These are phyloP conservation scores for Herminia tarsipennalis DNA, from an alignment of 2,888 invertebrate genomes.

Conservation along the genomic window DNA sequence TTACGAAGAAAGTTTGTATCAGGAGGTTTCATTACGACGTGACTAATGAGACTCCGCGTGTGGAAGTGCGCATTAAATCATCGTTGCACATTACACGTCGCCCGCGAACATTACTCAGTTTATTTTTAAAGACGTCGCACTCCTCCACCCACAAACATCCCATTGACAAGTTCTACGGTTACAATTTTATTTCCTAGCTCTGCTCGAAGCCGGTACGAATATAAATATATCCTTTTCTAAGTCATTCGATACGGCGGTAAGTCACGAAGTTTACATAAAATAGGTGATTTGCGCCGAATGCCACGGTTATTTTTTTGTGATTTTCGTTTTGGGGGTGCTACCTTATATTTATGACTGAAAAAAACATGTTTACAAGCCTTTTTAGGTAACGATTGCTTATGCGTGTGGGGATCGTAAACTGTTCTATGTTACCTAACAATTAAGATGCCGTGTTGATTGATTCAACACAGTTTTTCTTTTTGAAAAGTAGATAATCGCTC, in stretches of 20 bases:
- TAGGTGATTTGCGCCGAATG: conserved; percentile 81
- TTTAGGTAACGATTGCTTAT: conserved; percentile 45
- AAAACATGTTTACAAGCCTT: conserved; percentile 79
- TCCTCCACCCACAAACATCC: conserved; percentile 61
- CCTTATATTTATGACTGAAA: conserved; percentile 67
- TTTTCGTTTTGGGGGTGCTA: conserved; percentile 68
- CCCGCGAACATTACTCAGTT: conserved; percentile 46
- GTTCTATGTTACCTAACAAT: conserved; percentile 70
- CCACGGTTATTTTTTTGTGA: conserved; percentile 70
- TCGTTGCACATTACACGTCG: conserved; percentile 53
- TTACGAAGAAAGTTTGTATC: conserved; percentile 45
- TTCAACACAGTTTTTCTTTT: conserved; percentile 46
- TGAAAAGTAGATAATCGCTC: background rate
- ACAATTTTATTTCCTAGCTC: conserved; percentile 56
- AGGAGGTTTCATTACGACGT: conserved; percentile 48
- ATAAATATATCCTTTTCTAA: conserved; percentile 82
- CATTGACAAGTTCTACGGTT: conserved; percentile 64
- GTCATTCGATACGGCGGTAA: conserved; percentile 82
- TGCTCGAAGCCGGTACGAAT: conserved; percentile 58
- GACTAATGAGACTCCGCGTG: conserved; percentile 60
- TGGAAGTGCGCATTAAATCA: conserved; percentile 63
- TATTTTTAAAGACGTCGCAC: conserved; percentile 62
- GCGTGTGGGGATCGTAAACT: conserved; percentile 65
- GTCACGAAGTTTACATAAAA: conserved; percentile 86
- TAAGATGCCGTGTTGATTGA: conserved; percentile 57